Percentiles rank a stretch among this genome's conserved stretches.
Evolutionary conservation across 2,797 vertebrate genomes (phyloP).

Genomic region (Crax fasciolata): DNA sequence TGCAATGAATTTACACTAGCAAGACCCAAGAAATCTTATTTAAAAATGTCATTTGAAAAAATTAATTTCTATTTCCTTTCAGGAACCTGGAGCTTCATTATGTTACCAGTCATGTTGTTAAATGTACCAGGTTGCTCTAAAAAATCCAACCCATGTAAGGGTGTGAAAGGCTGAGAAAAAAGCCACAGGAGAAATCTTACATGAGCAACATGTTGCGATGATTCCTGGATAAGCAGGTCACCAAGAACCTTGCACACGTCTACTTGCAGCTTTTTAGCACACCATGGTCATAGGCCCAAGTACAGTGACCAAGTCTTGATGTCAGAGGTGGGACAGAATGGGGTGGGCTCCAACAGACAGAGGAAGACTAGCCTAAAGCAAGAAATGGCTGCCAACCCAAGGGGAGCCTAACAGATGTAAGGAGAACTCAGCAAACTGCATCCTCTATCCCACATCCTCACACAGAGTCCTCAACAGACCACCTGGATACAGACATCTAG

Average conservation of each 20-base stretch:
- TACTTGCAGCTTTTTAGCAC: not conserved
- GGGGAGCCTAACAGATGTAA: not conserved
- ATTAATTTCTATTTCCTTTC: accelerated
- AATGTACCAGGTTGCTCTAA: not conserved
- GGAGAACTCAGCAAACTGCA: not conserved
- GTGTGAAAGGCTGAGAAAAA: not conserved
- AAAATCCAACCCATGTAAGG: accelerated
- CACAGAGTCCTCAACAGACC: not conserved
- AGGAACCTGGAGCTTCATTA: not conserved
- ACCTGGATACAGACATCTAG: not conserved
- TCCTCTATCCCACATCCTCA: not conserved
- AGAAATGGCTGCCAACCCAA: not conserved
- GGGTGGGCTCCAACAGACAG: not conserved
- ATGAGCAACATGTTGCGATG: accelerated
- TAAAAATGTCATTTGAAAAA: not conserved
- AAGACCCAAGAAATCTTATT: not conserved
- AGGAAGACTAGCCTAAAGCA: not conserved
- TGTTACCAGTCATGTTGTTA: not conserved
- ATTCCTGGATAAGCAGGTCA: not conserved
- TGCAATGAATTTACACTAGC: not conserved
- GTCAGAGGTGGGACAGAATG: not conserved
- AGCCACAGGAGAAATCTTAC: not conserved
- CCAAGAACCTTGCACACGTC: not conserved
- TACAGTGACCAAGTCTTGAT: not conserved
- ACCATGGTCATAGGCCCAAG: not conserved